These are phyloP conservation scores for Poeciliopsis turrubarensis DNA, from an alignment of 2,113 vertebrate genomes.

Conservation along the genomic window DNA sequence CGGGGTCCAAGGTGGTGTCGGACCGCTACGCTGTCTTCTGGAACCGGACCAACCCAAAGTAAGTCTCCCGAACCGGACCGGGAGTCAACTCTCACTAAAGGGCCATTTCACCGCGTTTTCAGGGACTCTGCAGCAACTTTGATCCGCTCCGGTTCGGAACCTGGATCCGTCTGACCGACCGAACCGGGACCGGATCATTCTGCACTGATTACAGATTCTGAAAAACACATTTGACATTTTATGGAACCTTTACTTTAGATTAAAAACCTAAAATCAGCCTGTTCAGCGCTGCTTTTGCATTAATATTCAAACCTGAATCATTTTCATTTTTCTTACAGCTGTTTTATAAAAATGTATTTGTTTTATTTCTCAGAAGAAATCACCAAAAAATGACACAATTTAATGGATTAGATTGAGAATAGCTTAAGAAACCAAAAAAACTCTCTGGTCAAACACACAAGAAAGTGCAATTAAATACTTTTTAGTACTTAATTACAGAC, in stretches of 20 bases:
- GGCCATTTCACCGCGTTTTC: background rate
- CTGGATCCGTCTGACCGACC: no score
- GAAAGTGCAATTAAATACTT: background rate
- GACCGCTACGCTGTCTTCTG: constrained; percentile 96
- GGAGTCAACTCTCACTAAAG: background rate
- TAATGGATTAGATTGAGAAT: background rate
- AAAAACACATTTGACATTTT: background rate
- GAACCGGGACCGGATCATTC: background rate
- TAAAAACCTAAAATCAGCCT: background rate
- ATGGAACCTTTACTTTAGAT: background rate
- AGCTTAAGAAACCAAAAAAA: background rate
- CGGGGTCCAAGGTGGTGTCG: constrained; percentile 91
- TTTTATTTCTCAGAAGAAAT: background rate
- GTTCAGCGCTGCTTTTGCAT: background rate
- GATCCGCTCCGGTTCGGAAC: background rate
- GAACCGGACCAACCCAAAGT: constrained; percentile 97
- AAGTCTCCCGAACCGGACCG: constrained; percentile 45
- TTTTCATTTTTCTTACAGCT: background rate
- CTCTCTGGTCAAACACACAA: background rate
- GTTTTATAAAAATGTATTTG: background rate
- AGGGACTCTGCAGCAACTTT: background rate
- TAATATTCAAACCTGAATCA: background rate
- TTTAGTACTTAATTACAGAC: no score
- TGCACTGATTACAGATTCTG: background rate
- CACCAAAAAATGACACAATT: background rate